Evolutionary conservation across 2,888 invertebrate species (phyloP), one percentile per base, ranked within the genome.

Genomic region (Heliconius sara): DNA sequence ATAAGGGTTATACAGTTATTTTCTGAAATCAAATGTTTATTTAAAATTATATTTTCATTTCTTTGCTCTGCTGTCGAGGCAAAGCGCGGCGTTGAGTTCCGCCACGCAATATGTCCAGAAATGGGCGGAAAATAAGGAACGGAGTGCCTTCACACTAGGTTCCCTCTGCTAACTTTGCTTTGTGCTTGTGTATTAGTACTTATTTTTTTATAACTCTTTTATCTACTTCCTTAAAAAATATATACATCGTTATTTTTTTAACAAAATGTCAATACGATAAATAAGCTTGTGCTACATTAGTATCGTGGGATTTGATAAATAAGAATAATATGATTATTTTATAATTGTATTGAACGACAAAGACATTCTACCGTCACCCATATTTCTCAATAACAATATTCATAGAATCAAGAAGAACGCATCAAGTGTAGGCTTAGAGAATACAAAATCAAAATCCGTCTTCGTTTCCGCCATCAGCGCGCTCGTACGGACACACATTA

Each of bases 401-500:
- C 65, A 75, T 66, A 66, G 27, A 7, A 52, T 52, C 7, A 22
- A 52, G 52, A 52, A 52, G 52, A 52, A 52, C 1, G 43, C 27
- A 60, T 60, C 34, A 43, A 43, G 75, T 27, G 47, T 47, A 65
- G 43, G 43, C 75, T 19, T 10, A 3, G 27, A 47, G 75, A 75
- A 75, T 75, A 66, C 75, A 66, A 25, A 75, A 75, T 66, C 47
- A 13, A 75, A 75, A 66, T 75, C 75, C 66, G 75, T 75, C 47
- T 75, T 75, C 47, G 66, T 75, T 75, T 66, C 75, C 65, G 63
- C 43, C 75, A 75, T 47, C 25, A 75, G 75, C 66, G 27, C 75
- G 75, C 75, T 22, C 47, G 47, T 66, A 47, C 75, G 47, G 65
- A 75, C 65, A 66, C 66, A 75, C 75, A 63, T 75, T 74, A 78